phyloP scores from a whole-genome alignment of 1,140 invertebrate species.

The Ptiloglossa arizonensis region DNA sequence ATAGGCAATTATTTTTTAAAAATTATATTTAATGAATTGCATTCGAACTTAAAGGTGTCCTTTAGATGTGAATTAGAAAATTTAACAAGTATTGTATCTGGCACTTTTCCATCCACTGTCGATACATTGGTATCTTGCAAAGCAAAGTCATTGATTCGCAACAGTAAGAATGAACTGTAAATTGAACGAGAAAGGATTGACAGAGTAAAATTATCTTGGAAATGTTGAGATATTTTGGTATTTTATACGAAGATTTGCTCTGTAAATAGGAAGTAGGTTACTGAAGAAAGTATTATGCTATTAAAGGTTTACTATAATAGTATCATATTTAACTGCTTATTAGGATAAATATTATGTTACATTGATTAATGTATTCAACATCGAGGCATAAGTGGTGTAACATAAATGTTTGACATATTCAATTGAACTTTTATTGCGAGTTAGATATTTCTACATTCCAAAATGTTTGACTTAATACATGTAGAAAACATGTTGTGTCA shows the following conservation, averaged over 20 bases:
- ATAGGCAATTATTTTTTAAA: background rate
- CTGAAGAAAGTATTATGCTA: slow-evolving; percentile 67
- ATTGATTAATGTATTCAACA: background rate
- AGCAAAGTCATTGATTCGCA: slow-evolving; percentile 44
- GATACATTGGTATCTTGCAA: slow-evolving; percentile 47
- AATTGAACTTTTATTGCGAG: background rate
- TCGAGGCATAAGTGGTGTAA: slow-evolving; percentile 24
- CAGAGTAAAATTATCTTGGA: slow-evolving; percentile 60
- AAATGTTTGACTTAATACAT: background rate
- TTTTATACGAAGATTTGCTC: slow-evolving; percentile 68
- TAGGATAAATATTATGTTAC: slow-evolving; percentile 24
- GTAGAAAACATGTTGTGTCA: background rate
- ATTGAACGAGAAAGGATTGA: slow-evolving; percentile 51
- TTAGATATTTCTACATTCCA: background rate
- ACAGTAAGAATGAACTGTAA: slow-evolving; percentile 35
- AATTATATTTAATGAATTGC: slow-evolving; percentile 2
- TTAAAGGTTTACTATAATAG: slow-evolving; percentile 54
- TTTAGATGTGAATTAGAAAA: slow-evolving; percentile 11
- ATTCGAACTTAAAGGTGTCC: background rate
- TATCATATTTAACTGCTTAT: slow-evolving; percentile 34
- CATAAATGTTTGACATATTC: slow-evolving; percentile 4
- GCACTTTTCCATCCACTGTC: slow-evolving; percentile 58
- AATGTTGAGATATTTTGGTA: slow-evolving; percentile 66
- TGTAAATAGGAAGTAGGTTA: slow-evolving; percentile 63
- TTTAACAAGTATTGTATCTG: slow-evolving; percentile 40